Conservation (phyloP, 2,888 invertebrate species). For the Agonopterix subpropinquella region DNA sequence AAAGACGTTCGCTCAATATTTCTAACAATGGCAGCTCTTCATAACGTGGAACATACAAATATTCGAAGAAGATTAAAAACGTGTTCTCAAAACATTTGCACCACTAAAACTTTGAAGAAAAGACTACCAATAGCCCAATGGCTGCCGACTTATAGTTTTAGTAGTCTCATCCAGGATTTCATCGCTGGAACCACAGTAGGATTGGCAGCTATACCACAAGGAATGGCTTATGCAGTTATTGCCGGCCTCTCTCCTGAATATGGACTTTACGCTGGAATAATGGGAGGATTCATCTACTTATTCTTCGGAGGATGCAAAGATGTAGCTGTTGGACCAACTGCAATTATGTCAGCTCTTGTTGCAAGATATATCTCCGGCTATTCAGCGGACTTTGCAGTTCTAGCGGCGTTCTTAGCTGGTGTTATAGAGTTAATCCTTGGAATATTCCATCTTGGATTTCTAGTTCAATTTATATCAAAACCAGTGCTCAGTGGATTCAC, state of each 20-base stretch:
- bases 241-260: conserved; percentile 84
- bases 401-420: conserved; percentile 85
- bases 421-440: conserved; percentile 82
- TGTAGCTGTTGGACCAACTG: conserved; percentile 88
- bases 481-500: conserved; percentile 92
- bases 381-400: conserved; percentile 81
- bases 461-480: conserved; percentile 90
- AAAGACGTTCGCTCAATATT: too few species aligned
- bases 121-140: conserved; percentile 82
- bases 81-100: conserved; percentile 41
- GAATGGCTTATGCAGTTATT: conserved; percentile 87
- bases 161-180: conserved; percentile 82
- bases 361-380: conserved; percentile 78
- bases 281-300: conserved; percentile 92
- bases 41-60: too few species aligned
- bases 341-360: conserved; percentile 90
- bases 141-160: conserved; percentile 82
- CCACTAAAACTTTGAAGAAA: conserved; percentile 54
- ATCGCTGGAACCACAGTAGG: conserved; percentile 92
- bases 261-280: conserved; percentile 92
- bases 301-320: conserved; percentile 91
- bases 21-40: too few species aligned
- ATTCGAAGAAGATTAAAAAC: conserved; percentile 16
- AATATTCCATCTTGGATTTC: conserved; percentile 84
- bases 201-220: conserved; percentile 88